These are phyloP conservation scores for Leptinotarsa juncta DNA, from an alignment of 2,888 invertebrate species.

Conservation along the genomic window DNA sequence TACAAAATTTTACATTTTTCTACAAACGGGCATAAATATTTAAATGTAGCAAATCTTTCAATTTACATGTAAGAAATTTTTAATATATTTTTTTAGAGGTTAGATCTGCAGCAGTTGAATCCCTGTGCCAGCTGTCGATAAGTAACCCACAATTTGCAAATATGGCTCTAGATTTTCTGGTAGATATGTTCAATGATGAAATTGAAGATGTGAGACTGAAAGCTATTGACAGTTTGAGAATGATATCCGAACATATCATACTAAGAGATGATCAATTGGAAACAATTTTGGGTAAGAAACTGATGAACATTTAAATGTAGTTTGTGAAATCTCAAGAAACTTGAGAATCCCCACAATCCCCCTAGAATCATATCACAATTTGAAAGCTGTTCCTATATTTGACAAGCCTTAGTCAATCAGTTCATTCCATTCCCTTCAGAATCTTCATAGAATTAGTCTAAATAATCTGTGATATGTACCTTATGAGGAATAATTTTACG, in stretches of 20 bases:
- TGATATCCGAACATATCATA: slow-evolving; percentile 88
- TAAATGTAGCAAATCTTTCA: not conserved
- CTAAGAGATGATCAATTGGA: slow-evolving; percentile 96
- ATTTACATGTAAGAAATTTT: not conserved
- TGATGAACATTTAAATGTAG: too few relatives aligned
- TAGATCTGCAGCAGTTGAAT: slow-evolving; percentile 93
- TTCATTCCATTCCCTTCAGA: too few relatives aligned
- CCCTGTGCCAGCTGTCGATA: slow-evolving; percentile 88
- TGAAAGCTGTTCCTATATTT: too few relatives aligned
- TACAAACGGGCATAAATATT: not conserved
- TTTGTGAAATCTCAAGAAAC: too few relatives aligned
- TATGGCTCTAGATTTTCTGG: slow-evolving; percentile 92
- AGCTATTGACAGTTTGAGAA: slow-evolving; percentile 93
- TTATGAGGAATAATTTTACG: too few relatives aligned
- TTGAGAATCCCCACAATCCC: too few relatives aligned
- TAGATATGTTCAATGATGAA: slow-evolving; percentile 99
- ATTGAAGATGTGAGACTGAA: slow-evolving; percentile 95
- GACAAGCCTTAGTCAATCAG: too few relatives aligned
- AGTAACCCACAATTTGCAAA: slow-evolving; percentile 87
- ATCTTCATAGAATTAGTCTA: too few relatives aligned
- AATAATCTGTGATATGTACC: too few relatives aligned
- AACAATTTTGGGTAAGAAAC: slow-evolving; percentile 76
- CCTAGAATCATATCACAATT: too few relatives aligned
- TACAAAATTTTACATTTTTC: too few relatives aligned
- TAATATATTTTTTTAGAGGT: slow-evolving; percentile 74